A percentile compares a stretch with the other conserved stretches of the same genome.
Conservation (phyloP, 2,888 invertebrate species). For the Entomobrya proxima region DNA sequence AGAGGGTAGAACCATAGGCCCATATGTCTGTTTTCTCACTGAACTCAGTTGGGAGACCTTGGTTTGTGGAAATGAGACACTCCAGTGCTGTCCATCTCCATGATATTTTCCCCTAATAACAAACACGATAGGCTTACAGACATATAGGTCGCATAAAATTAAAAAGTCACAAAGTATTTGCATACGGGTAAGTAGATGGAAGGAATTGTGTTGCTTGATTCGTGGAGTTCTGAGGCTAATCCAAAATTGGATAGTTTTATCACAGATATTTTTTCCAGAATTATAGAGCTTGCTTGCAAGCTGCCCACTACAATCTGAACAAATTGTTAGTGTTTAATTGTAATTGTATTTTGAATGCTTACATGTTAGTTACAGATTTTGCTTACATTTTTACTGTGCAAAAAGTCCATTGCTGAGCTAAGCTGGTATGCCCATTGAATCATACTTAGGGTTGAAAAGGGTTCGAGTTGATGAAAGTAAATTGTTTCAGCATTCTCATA, state of each 20-base stretch:
- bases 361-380: neutral
- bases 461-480: constrained; percentile 22
- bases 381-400: constrained; percentile 39
- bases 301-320: constrained; percentile 42
- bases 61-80: constrained; percentile 28
- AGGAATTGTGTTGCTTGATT: constrained; percentile 23
- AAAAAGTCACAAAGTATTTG: neutral
- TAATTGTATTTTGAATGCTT: neutral
- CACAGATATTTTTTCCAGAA: constrained; percentile 14
- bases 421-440: constrained; percentile 58
- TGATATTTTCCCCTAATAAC: constrained; percentile 40
- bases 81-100: constrained; percentile 54
- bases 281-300: constrained; percentile 36
- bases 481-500: constrained; percentile 43
- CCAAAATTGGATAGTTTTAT: constrained; percentile 37
- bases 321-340: neutral
- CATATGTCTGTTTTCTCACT: constrained; percentile 46
- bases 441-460: constrained; percentile 43
- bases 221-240: constrained; percentile 43
- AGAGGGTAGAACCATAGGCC: constrained; percentile 15
- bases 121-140: neutral
- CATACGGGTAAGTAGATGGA: constrained; percentile 13
- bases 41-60: constrained; percentile 43
- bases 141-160: neutral
- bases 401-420: constrained; percentile 45